Conservation (phyloP, 2,113 vertebrate genomes). For the Scomber japonicus region DNA sequence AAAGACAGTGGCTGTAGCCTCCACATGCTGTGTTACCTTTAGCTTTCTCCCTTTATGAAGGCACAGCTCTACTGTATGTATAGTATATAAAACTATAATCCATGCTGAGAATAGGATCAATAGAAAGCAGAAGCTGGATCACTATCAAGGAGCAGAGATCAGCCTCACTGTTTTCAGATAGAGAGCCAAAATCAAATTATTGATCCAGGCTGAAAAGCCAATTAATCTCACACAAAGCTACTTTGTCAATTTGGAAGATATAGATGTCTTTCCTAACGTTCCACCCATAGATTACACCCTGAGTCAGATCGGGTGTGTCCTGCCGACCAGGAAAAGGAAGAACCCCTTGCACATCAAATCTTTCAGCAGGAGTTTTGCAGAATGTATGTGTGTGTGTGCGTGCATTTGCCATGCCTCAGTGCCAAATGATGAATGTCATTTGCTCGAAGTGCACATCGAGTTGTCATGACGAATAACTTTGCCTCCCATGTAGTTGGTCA, state of each 20-base stretch:
- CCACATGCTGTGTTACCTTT: constrained; percentile 24
- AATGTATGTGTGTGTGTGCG: constrained; percentile 23
- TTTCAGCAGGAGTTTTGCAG: constrained; percentile 46
- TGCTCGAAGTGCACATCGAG: constrained; percentile 75
- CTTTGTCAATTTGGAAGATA: constrained; percentile 48
- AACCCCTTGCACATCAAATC: constrained; percentile 20
- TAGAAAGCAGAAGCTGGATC: constrained; percentile 54
- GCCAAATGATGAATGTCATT: constrained; percentile 81
- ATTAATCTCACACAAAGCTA: constrained; percentile 60
- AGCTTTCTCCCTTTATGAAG: background rate
- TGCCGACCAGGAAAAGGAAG: constrained; percentile 10
- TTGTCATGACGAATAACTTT: constrained; percentile 74
- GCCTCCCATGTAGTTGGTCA: constrained; percentile 72
- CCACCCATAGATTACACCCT: constrained; percentile 19
- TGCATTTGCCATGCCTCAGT: constrained; percentile 70
- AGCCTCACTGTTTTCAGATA: constrained; percentile 53
- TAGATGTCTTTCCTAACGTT: constrained; percentile 31
- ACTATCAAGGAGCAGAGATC: constrained; percentile 48
- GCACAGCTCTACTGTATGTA: background rate
- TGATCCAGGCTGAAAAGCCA: constrained; percentile 58
- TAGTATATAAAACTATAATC: constrained; percentile 21
- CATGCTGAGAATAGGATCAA: constrained; percentile 42
- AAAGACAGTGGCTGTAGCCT: constrained; percentile 11
- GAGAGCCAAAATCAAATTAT: constrained; percentile 64
- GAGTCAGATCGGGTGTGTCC: constrained; percentile 12